These are phyloP conservation scores for Lordiphosa andalusiaca DNA, from an alignment of 2,888 invertebrate genomes.

Conservation along the genomic window DNA sequence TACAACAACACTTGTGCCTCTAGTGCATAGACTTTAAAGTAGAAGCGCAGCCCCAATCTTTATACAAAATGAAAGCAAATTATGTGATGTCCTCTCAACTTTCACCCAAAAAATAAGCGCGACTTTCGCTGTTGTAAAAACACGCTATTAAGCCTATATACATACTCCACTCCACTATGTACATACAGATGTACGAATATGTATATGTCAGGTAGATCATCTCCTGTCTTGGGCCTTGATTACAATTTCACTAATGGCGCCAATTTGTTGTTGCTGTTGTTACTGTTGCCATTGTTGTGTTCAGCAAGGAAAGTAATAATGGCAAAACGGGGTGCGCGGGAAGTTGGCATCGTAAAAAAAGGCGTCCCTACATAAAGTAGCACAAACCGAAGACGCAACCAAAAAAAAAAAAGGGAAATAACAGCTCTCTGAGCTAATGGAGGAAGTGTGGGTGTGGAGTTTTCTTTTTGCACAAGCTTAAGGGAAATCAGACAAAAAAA, in stretches of 20 bases:
- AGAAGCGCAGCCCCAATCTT: no score
- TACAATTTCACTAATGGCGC: conserved; percentile 66
- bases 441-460: conserved; percentile 6
- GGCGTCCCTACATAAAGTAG: conserved; percentile 45
- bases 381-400: conserved; percentile 10
- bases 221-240: conserved; percentile 40
- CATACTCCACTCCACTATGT: no score
- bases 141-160: no score
- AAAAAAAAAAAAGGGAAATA: conserved; percentile 26
- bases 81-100: no score
- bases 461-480: neutral
- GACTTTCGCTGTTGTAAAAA: no score
- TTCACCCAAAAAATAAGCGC: no score
- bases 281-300: conserved; percentile 17
- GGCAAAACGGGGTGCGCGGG: conserved; percentile 6
- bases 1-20: no score
- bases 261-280: conserved; percentile 59
- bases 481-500: no score
- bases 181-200: conserved; percentile 12
- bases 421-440: conserved; percentile 30
- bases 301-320: conserved; percentile 23
- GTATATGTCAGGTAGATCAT: conserved; percentile 19
- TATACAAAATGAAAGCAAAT: no score
- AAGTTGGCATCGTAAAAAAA: conserved; percentile 47
- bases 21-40: no score